phyloP scores from a whole-genome alignment of 1,140 invertebrate species.

The Cotesia typhae region DNA sequence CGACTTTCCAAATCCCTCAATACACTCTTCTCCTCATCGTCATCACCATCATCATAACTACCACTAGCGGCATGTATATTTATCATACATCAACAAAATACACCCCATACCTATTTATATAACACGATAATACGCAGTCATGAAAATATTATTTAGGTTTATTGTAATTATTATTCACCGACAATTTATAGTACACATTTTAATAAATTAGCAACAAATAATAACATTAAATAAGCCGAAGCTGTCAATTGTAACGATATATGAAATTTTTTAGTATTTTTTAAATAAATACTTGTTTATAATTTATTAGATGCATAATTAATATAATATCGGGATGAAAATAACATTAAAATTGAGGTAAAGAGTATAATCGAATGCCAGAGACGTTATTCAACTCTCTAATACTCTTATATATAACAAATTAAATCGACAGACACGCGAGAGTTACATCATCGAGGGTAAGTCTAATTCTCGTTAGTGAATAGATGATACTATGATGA shows the following conservation, averaged over 20 bases:
- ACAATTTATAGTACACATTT: background rate
- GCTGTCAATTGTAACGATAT: background rate
- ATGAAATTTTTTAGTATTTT: too few relatives aligned
- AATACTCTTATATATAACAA: background rate
- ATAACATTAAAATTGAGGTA: slow-evolving; percentile 11
- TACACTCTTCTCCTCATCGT: background rate
- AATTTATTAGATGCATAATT: too few relatives aligned
- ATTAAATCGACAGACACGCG: slow-evolving; percentile 3
- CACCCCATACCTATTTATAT: slow-evolving; percentile 30
- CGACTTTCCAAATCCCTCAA: slow-evolving; percentile 35
- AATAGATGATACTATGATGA: slow-evolving; percentile 37
- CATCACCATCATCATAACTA: background rate
- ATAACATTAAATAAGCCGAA: background rate
- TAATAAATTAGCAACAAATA: background rate
- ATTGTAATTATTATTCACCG: background rate
- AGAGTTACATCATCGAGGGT: slow-evolving; percentile 42
- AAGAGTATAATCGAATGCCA: slow-evolving; percentile 29
- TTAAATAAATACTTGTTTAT: too few relatives aligned
- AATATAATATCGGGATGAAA: background rate
- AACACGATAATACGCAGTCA: slow-evolving; percentile 31
- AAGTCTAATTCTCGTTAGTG: slow-evolving; percentile 40
- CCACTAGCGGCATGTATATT: too few relatives aligned
- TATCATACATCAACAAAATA: background rate
- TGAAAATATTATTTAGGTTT: slow-evolving; percentile 1
- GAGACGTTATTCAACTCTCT: slow-evolving; percentile 36